phyloP scores from a whole-genome alignment of 2,113 vertebrate species.

The Synchiropus splendidus region DNA sequence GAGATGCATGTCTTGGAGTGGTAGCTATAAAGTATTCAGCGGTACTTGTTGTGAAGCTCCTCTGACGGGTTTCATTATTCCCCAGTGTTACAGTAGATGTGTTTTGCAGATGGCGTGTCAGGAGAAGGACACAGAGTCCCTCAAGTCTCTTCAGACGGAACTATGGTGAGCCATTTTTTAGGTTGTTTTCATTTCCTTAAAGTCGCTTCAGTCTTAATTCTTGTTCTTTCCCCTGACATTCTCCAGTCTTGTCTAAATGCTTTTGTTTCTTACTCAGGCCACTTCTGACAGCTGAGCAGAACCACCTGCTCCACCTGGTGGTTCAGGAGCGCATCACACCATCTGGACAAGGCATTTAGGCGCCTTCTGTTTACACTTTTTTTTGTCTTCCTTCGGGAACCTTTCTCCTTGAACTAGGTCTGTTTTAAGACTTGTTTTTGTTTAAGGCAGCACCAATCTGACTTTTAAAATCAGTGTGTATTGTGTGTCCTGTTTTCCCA shows the following conservation, averaged over 20 bases:
- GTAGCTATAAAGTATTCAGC: too few relatives aligned
- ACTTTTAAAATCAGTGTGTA: too few relatives aligned
- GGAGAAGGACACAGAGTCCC: slow-evolving; percentile 81
- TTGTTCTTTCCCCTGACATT: too few relatives aligned
- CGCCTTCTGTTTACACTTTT: slow-evolving; percentile 20
- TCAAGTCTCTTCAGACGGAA: slow-evolving; percentile 78
- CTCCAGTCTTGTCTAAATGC: too few relatives aligned
- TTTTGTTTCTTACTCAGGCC: slow-evolving; percentile 55
- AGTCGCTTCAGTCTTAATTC: slow-evolving; percentile 6
- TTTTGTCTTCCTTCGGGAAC: slow-evolving; percentile 42
- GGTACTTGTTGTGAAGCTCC: too few relatives aligned
- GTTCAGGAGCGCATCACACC: slow-evolving; percentile 77
- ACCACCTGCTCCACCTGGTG: slow-evolving; percentile 81
- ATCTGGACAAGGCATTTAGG: slow-evolving; percentile 79
- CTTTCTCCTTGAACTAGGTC: slow-evolving; percentile 48
- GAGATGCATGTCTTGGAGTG: too few relatives aligned
- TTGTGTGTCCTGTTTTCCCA: too few relatives aligned
- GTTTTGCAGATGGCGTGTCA: slow-evolving; percentile 80
- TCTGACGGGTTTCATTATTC: slow-evolving; percentile 20
- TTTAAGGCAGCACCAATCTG: too few relatives aligned
- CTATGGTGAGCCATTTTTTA: slow-evolving; percentile 66
- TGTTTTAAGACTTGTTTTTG: slow-evolving; percentile 46
- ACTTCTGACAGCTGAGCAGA: slow-evolving; percentile 78
- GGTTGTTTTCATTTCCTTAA: not conserved
- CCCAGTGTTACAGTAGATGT: slow-evolving; percentile 28